Evolutionary conservation across 2,888 invertebrate genomes (phyloP).

Genomic region (Melieria omissa): DNA sequence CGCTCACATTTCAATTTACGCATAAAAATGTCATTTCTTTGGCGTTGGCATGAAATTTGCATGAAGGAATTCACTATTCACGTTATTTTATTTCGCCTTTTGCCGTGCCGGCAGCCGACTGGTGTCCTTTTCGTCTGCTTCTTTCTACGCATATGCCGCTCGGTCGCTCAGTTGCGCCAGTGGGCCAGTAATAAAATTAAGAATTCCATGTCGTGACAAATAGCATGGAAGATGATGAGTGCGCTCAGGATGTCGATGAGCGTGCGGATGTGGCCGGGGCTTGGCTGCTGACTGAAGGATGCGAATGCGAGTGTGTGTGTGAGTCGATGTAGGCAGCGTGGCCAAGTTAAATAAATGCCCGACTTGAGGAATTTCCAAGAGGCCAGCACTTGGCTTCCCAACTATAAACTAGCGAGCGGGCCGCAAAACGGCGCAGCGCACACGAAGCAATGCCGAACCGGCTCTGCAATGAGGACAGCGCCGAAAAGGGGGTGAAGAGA

Average conservation of each 20-base stretch:
- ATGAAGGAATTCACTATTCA: conserved; percentile 51
- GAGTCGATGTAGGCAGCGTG: background rate
- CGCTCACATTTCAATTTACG: conserved; percentile 64
- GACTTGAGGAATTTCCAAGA: conserved; percentile 6
- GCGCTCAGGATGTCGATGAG: conserved; percentile 12
- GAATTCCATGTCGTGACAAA: conserved; percentile 64
- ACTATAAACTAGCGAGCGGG: too few species aligned
- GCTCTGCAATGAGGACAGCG: too few species aligned
- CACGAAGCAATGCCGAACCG: too few species aligned
- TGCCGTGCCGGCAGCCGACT: too few species aligned
- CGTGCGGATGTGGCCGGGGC: conserved; percentile 29
- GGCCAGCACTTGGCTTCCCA: too few species aligned
- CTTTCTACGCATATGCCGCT: background rate
- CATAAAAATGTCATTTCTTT: conserved; percentile 60
- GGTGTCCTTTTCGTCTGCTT: too few species aligned
- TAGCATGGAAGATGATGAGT: conserved; percentile 37
- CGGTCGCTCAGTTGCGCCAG: conserved; percentile 38
- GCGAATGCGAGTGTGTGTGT: background rate
- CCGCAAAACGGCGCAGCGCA: too few species aligned
- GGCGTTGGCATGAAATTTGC: conserved; percentile 51
- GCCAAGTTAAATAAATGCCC: conserved; percentile 2
- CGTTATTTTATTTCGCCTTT: background rate
- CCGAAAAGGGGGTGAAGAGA: background rate
- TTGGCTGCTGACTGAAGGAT: background rate
- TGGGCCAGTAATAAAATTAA: conserved; percentile 60